A percentile compares a stretch with the other conserved stretches of the same genome.
phyloP scores from a whole-genome alignment of 2,888 invertebrate species.

The Girardia tigrina region DNA sequence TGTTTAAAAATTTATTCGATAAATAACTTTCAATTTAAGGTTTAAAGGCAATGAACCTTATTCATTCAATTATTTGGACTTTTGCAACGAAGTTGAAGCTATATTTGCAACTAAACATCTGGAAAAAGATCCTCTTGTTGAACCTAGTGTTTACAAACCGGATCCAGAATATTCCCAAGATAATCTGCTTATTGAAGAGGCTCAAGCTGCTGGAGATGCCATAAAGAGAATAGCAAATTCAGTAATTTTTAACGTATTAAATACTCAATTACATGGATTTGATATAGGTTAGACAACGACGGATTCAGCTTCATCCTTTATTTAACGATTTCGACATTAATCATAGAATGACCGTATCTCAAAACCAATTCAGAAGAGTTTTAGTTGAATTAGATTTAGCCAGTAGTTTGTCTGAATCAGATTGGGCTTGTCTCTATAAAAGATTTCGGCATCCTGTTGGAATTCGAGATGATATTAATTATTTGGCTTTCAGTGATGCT shows the following conservation, averaged over 20 bases:
- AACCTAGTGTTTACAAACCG: slow-evolving; percentile 44
- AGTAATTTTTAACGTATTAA: slow-evolving; percentile 37
- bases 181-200: slow-evolving; percentile 41
- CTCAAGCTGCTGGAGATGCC: slow-evolving; percentile 40
- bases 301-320: slow-evolving; percentile 49
- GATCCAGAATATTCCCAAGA: slow-evolving; percentile 44
- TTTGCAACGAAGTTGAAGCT: slow-evolving; percentile 48
- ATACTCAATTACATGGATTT: neutral
- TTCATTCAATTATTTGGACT: slow-evolving; percentile 44
- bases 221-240: slow-evolving; percentile 46
- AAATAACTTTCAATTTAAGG: too few species aligned
- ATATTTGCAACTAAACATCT: slow-evolving; percentile 47
- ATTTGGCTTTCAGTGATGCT: slow-evolving; percentile 46
- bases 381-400: slow-evolving; percentile 46
- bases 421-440: slow-evolving; percentile 44
- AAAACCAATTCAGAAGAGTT: slow-evolving; percentile 46
- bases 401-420: slow-evolving; percentile 43
- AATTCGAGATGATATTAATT: slow-evolving; percentile 44
- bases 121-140: slow-evolving; percentile 46
- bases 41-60: slow-evolving; percentile 38
- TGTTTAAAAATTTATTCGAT: too few species aligned
- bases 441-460: slow-evolving; percentile 47
- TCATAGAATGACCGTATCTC: slow-evolving; percentile 46
- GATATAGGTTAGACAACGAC: slow-evolving; percentile 45
- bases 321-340: slow-evolving; percentile 50